A percentile compares a stretch with the other conserved stretches of the same genome.
phyloP scores from a whole-genome alignment of 1,140 invertebrate species.

The Hycleus phaleratus region DNA sequence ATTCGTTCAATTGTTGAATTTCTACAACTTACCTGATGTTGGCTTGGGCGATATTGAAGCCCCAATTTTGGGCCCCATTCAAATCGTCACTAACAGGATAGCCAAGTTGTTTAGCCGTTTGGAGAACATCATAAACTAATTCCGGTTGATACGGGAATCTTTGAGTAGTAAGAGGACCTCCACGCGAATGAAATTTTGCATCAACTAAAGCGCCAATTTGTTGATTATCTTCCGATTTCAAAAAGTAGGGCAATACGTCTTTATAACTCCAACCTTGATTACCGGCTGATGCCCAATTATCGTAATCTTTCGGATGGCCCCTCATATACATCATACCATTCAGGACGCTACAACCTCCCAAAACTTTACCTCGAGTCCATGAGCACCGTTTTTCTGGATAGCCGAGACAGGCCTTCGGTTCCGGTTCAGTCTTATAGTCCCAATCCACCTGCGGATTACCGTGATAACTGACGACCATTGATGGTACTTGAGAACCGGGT shows the following conservation, averaged over 20 bases:
- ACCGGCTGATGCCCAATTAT: conserved; percentile 53
- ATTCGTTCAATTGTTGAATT: too few species aligned
- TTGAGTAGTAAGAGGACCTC: conserved; percentile 44
- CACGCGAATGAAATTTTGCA: conserved; percentile 40
- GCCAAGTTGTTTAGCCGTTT: conserved; percentile 51
- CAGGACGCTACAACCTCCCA: conserved; percentile 57
- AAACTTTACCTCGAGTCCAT: conserved; percentile 51
- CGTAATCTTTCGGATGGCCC: conserved; percentile 61
- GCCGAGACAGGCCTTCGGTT: conserved; percentile 50
- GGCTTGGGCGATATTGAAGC: conserved; percentile 38
- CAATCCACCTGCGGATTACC: conserved; percentile 52
- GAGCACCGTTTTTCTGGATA: conserved; percentile 43
- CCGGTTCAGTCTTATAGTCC: conserved; percentile 56
- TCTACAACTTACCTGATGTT: conserved; percentile 29
- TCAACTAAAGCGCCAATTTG: conserved; percentile 44
- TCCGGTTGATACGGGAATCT: conserved; percentile 48
- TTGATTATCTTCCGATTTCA: conserved; percentile 48
- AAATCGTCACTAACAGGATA: conserved; percentile 50
- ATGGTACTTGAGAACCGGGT: conserved; percentile 46
- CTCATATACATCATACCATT: conserved; percentile 70
- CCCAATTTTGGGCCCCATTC: conserved; percentile 46
- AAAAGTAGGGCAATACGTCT: conserved; percentile 51
- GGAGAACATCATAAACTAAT: conserved; percentile 48
- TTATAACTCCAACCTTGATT: conserved; percentile 37
- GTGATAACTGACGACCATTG: conserved; percentile 48